phyloP scores from a whole-genome alignment of 2,888 invertebrate genomes.

The Drosophila rubida region DNA sequence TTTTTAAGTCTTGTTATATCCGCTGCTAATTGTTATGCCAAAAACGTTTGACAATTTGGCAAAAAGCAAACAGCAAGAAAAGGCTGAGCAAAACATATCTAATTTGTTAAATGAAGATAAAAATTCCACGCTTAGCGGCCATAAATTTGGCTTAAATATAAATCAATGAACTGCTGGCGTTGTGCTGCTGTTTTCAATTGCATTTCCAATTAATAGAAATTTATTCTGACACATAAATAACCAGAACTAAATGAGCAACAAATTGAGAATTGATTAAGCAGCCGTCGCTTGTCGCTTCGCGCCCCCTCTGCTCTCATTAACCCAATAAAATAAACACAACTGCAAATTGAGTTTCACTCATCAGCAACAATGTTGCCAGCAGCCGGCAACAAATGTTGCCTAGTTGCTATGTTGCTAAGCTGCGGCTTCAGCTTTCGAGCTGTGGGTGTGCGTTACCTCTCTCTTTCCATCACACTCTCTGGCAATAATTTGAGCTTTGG shows the following conservation, averaged over 20 bases:
- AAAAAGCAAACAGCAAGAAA: conserved; percentile 22
- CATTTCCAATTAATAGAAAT: conserved; percentile 70
- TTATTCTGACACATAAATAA: conserved; percentile 65
- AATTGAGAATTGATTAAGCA: conserved; percentile 62
- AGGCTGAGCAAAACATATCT: conserved; percentile 5
- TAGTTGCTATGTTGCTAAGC: conserved; percentile 26
- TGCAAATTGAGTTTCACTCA: conserved; percentile 32
- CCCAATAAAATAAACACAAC: conserved; percentile 51
- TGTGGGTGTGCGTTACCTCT: conserved; percentile 22
- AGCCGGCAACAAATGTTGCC: too few relatives aligned
- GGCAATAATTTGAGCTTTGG: background rate
- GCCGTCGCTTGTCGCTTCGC: background rate
- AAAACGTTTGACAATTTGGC: conserved; percentile 60
- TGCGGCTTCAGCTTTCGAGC: conserved; percentile 14
- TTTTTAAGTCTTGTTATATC: conserved; percentile 34
- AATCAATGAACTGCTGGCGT: conserved; percentile 51
- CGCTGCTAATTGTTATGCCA: conserved; percentile 69
- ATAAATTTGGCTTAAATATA: conserved; percentile 65
- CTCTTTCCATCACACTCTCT: conserved; percentile 1
- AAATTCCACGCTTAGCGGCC: conserved; percentile 47
- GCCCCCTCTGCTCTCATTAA: conserved; percentile 38
- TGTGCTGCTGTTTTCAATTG: conserved; percentile 50
- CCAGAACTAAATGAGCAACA: conserved; percentile 48
- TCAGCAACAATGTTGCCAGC: conserved; percentile 54
- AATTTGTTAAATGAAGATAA: conserved; percentile 39